Base-by-base conservation (phyloP, 1,140 invertebrate species). In the Steinernema feltiae region DNA sequence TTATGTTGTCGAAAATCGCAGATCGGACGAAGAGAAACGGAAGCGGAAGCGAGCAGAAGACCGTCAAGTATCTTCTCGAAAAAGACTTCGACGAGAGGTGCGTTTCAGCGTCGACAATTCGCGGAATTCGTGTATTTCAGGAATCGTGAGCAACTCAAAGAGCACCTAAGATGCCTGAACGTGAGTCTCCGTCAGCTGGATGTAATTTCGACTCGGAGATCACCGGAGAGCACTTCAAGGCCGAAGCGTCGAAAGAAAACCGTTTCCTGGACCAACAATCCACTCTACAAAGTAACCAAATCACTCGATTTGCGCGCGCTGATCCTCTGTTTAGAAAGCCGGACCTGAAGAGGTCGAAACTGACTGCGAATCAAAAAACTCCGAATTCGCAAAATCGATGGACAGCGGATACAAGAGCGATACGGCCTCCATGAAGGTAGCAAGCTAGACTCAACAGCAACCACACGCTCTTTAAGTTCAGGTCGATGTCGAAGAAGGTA, bases 391-490 rank as follows among this genome's bases (percentile, higher is more conserved):
- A 3, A 63, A 63, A 21, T 63, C 53, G 53, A 63, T 63, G 53
- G 53, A 63, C 24, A 63, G 53, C 53, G 53, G 53, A 15, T 63
- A 63, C 53, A 63, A 63, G 53, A 63, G 53, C 53, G 53, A 63
- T 21, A 63, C 53, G 7, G 53, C 53, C 53, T 63, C 53, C 12
- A 3, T 63, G 7, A 63, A 63, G 24, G 53, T 63, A 63, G n/a
- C n/a, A n/a, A 15, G 12, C 12, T 63, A 7, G 53, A 63, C 24
- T 27, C 12, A 63, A 17, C 53, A 17, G 7, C 18, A 18, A 41
- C 18, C 35, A 63, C 53, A n/a, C n/a, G n/a, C n/a, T n/a, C n/a
- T n/a, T n/a, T n/a, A n/a, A n/a, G n/a, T n/a, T n/a, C n/a, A n/a
- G n/a, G n/a, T n/a, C n/a, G n/a, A n/a, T n/a, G n/a, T n/a, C n/a